Evolutionary conservation across 2,113 vertebrate genomes (phyloP).

Genomic region (Cryptomyrus ogoouensis): DNA sequence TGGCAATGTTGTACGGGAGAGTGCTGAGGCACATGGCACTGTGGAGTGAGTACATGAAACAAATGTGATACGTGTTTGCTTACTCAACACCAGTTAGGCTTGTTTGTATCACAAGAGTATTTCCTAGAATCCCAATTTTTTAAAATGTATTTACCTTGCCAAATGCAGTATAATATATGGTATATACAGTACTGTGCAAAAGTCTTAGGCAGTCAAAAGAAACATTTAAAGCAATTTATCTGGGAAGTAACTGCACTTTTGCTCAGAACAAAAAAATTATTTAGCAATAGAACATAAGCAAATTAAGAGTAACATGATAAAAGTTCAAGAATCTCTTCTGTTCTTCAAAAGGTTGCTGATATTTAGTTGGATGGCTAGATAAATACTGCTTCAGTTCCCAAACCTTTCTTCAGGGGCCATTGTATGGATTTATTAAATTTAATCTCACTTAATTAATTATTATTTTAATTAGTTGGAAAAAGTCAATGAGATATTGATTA

Average conservation of each 20-base stretch:
- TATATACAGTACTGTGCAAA: neutral
- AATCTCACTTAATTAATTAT: neutral
- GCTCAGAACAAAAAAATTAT: neutral
- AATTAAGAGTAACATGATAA: too few species aligned
- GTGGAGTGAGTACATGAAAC: conserved; percentile 74
- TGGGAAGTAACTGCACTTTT: neutral
- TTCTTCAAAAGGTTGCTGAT: too few species aligned
- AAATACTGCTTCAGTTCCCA: neutral
- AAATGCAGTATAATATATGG: neutral
- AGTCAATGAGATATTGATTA: too few species aligned
- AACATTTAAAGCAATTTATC: neutral
- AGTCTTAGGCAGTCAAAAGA: neutral
- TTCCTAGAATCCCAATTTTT: neutral
- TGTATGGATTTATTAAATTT: neutral
- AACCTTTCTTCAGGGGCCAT: neutral
- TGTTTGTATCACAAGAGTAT: neutral
- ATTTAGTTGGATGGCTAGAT: too few species aligned
- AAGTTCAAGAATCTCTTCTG: too few species aligned
- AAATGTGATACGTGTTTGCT: neutral
- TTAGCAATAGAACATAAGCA: neutral
- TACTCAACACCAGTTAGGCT: neutral
- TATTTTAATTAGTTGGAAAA: too few species aligned
- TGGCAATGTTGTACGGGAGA: conserved; percentile 71
- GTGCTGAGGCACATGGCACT: conserved; percentile 78
- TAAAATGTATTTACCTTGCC: neutral